These are phyloP conservation scores for Allophyes oxyacanthae DNA, from an alignment of 2,888 invertebrate genomes.

Conservation along the genomic window DNA sequence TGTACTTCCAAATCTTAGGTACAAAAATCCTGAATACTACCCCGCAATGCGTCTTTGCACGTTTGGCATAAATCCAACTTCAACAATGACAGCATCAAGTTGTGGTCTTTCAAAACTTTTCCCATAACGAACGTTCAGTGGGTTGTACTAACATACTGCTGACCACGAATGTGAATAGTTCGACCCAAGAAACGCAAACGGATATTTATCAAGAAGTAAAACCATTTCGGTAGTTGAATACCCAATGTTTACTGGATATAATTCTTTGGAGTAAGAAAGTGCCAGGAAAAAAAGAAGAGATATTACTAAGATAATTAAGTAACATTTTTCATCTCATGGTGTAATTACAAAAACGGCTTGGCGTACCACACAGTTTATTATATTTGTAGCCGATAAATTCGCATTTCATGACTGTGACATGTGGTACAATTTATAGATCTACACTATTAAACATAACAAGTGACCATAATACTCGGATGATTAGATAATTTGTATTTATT, in stretches of 20 bases:
- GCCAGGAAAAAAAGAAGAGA: too few relatives aligned
- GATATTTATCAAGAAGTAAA: conserved; percentile 38
- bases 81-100: conserved; percentile 76
- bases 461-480: too few relatives aligned
- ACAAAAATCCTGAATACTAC: conserved; percentile 57
- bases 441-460: too few relatives aligned
- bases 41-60: conserved; percentile 77
- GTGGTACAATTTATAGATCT: too few relatives aligned
- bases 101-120: conserved; percentile 70
- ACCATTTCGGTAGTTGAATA: too few relatives aligned
- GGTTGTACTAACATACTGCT: conserved; percentile 48
- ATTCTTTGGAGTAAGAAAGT: conserved; percentile 19
- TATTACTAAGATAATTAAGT: too few relatives aligned
- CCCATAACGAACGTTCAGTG: conserved; percentile 57
- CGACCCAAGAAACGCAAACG: conserved; percentile 9
- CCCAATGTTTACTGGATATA: conserved; percentile 9
- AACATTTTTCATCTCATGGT: too few relatives aligned
- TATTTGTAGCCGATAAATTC: too few relatives aligned
- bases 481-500: too few relatives aligned
- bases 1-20: conserved; percentile 17
- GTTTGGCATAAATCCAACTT: conserved; percentile 80
- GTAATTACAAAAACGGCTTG: too few relatives aligned
- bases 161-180: conserved; percentile 55
- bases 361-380: too few relatives aligned
- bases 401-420: too few relatives aligned